Evolutionary conservation across 2,888 invertebrate genomes (phyloP).

Genomic region (Caradrina kadenii): DNA sequence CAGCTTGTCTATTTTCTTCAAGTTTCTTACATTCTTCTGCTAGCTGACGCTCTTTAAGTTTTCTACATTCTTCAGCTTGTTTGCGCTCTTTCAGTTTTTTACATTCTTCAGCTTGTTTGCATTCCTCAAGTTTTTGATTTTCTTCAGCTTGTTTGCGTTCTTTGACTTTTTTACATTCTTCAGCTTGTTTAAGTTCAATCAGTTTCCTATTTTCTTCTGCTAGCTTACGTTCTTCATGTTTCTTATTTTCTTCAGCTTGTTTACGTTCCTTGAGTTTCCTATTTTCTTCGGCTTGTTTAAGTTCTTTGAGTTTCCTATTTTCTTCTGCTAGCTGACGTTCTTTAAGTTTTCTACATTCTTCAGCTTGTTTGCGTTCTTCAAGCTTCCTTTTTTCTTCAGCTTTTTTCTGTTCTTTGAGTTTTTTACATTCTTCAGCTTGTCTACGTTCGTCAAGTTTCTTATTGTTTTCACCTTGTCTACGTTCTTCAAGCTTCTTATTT

Average conservation of each 20-base stretch:
- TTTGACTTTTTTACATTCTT: too few species aligned
- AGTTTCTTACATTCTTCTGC: background rate
- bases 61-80: conserved; percentile 10
- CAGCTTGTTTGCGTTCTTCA: background rate
- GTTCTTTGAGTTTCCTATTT: background rate
- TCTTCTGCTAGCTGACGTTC: background rate
- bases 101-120: background rate
- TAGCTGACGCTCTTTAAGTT: background rate
- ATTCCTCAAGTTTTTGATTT: background rate
- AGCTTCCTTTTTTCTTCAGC: background rate
- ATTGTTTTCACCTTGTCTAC: background rate
- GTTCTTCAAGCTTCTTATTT: background rate
- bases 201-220: background rate
- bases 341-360: background rate
- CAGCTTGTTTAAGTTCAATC: too few species aligned
- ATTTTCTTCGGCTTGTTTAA: background rate
- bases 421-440: too few species aligned
- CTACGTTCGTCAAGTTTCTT: background rate
- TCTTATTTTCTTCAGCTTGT: background rate
- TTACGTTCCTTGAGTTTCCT: background rate
- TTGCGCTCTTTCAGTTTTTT: background rate
- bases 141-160: conserved; percentile 1
- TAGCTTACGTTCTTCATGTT: background rate
- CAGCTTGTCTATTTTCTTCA: background rate
- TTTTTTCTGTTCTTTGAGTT: too few species aligned